Percentiles rank a stretch among this genome's conserved stretches.
These are phyloP conservation scores for Hypotaenidia philippensis DNA, from an alignment of 2,797 vertebrate genomes.

Conservation along the genomic window DNA sequence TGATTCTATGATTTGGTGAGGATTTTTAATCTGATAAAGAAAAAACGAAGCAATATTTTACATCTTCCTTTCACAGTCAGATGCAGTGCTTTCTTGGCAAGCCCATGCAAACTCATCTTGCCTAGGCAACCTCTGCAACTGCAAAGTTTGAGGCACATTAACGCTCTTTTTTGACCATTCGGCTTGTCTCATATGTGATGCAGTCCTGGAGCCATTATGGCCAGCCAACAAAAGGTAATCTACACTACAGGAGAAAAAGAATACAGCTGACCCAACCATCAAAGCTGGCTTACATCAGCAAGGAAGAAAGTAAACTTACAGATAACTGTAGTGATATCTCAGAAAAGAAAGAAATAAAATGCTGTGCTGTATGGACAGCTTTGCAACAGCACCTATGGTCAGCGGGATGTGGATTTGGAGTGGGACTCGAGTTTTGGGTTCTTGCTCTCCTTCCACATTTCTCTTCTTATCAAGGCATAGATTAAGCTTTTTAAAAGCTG, in stretches of 20 bases:
- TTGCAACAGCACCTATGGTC: rapidly evolving
- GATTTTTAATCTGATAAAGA: neutral
- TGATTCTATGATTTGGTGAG: neutral
- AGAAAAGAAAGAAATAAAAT: neutral
- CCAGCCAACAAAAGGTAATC: neutral
- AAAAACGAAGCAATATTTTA: neutral
- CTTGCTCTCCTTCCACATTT: neutral
- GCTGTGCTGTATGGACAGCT: neutral
- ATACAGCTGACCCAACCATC: neutral
- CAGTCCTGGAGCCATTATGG: neutral
- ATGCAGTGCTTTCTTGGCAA: neutral
- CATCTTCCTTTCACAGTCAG: neutral
- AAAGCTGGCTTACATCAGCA: neutral
- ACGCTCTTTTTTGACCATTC: neutral
- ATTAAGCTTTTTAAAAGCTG: neutral
- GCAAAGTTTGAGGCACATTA: neutral
- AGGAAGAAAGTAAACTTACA: neutral
- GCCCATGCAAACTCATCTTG: rapidly evolving
- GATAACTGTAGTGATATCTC: neutral
- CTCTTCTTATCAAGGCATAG: neutral
- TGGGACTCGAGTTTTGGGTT: neutral
- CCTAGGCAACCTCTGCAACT: neutral
- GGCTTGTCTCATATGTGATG: neutral
- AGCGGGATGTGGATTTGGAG: neutral
- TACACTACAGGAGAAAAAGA: neutral